Evolutionary conservation across 2,113 vertebrate species (phyloP).

Genomic region (Excalfactoria chinensis): DNA sequence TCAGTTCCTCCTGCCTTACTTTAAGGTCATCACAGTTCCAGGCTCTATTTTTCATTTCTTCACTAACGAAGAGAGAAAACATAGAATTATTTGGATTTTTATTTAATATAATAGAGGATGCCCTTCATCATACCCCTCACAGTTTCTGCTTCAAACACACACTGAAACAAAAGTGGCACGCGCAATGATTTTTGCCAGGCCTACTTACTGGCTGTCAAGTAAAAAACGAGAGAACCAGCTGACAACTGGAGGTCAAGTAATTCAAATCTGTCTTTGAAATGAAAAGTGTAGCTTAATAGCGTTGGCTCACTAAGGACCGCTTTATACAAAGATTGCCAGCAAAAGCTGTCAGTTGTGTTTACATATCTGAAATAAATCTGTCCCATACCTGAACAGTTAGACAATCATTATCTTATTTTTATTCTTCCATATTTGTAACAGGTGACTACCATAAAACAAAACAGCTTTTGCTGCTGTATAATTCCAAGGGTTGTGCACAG

Average conservation of each 20-base stretch:
- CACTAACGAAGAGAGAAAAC: neutral
- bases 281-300: neutral
- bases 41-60: neutral
- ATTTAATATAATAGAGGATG: neutral
- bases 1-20: neutral
- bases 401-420: neutral
- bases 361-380: neutral
- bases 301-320: neutral
- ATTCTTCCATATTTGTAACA: neutral
- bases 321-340: neutral
- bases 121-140: neutral
- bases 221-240: neutral
- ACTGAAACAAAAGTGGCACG: neutral
- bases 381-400: neutral
- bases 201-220: neutral
- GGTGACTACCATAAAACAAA: neutral
- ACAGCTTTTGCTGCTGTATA: neutral
- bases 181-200: neutral
- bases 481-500: neutral
- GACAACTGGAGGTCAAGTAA: neutral
- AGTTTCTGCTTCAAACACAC: neutral
- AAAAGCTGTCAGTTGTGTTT: neutral
- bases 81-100: neutral
- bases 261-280: neutral
- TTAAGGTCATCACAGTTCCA: fast-evolving